Evolutionary conservation across 2,113 vertebrate genomes (phyloP), one percentile per base, ranked within the genome.

Genomic region (Microtus oregoni): DNA sequence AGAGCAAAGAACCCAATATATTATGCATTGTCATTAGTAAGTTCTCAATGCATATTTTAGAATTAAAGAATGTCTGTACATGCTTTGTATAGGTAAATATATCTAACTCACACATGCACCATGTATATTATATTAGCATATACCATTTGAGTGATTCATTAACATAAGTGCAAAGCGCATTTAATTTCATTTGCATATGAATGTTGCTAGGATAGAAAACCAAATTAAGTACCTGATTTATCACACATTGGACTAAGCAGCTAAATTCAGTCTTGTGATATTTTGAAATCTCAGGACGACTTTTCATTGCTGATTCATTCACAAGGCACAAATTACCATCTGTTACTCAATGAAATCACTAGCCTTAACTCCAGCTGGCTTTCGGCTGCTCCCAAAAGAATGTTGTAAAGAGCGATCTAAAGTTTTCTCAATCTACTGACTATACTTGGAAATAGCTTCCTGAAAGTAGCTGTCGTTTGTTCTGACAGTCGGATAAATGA

Each of bases 221-320:
- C 20, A 67, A 70, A 82, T 91, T 78, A 86, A 95, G 77, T 75
- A 41, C 5, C 68, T 79, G 2, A 50, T 58, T 79, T 77, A n/a
- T 94, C 58, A 92, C 19, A 44, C 32, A 77, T 11, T 41, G 30
- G 3, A 17, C 38, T 95, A 61, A 79, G 28, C 19, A 87, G 93
- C 55, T 65, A 88, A 81, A 38, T 95, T 41, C 26, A 88, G 17
- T 91, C 41, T 50, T 26, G 1, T 7, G 65, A 11, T 77, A 47
- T 89, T 95, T 97, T 96, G 10, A 92, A 95, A 72, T 86, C 81
- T 65, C 81, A 90, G 38, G 55, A 94, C 38, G 79, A 20, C n/a
- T 44, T 94, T 89, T 63, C 7, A 22, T 76, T 81, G 19, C 82
- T 92, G 41, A 58, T n/a, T 97, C 92, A 58, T n/a, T 97, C 92